Percentiles rank a stretch among this genome's conserved stretches.
phyloP scores from a whole-genome alignment of 2,888 invertebrate species.

The Agonopterix heracliana region DNA sequence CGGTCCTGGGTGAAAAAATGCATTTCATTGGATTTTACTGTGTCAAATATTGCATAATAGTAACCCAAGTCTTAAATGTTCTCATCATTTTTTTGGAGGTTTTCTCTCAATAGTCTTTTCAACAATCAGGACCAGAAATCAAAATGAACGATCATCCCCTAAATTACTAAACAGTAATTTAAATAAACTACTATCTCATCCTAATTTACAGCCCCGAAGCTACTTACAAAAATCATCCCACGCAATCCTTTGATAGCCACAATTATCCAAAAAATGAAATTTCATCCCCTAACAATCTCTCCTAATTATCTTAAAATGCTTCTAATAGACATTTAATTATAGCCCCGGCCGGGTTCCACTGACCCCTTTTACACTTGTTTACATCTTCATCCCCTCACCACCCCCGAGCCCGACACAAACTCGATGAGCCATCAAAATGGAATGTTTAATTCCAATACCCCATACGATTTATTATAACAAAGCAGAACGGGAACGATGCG shows the following conservation, averaged over 20 bases:
- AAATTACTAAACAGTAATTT: conserved; percentile 10
- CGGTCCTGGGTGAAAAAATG: conserved; percentile 19
- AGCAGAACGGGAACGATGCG: conserved; percentile 66
- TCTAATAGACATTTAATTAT: conserved; percentile 74
- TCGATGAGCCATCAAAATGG: conserved; percentile 72
- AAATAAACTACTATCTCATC: conserved; percentile 15
- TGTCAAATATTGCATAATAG: no score
- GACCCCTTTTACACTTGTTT: conserved; percentile 77
- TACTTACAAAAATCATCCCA: conserved; percentile 30
- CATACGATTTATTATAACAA: conserved; percentile 73
- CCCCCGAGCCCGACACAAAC: conserved; percentile 37
- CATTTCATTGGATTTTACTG: neutral
- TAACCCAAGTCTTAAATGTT: no score
- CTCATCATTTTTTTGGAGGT: no score
- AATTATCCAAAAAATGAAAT: conserved; percentile 51
- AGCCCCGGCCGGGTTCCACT: conserved; percentile 58
- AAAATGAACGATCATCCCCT: neutral
- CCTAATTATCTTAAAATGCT: conserved; percentile 62
- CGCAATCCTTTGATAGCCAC: conserved; percentile 42
- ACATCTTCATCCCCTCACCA: conserved; percentile 69
- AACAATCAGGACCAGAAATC: conserved; percentile 1
- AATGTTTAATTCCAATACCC: conserved; percentile 72
- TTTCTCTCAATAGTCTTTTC: no score
- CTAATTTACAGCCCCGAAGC: conserved; percentile 26
- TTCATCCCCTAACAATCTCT: conserved; percentile 53